Percentiles rank a stretch among this genome's conserved stretches.
These are phyloP conservation scores for Agapornis roseicollis DNA, from an alignment of 2,113 vertebrate genomes.

Conservation along the genomic window DNA sequence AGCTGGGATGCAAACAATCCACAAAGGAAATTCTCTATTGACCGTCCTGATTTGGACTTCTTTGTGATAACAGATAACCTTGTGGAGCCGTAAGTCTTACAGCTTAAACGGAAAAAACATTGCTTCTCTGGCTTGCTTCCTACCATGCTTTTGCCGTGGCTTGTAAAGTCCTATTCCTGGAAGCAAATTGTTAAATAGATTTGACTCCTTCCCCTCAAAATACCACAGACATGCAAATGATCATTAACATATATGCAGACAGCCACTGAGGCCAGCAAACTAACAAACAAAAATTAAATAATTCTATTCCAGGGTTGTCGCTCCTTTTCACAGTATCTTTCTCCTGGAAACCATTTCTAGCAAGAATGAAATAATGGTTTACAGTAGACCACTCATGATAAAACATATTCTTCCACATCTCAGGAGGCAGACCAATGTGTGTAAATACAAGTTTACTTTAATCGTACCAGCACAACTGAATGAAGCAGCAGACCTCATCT, in stretches of 20 bases:
- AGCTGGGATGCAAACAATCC: conserved; percentile 23
- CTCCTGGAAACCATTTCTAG: conserved; percentile 66
- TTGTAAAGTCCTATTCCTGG: conserved; percentile 49
- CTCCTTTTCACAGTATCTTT: conserved; percentile 66
- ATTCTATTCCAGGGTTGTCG: conserved; percentile 34
- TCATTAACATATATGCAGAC: background rate
- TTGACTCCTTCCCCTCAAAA: conserved; percentile 48
- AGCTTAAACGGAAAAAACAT: background rate
- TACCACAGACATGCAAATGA: conserved; percentile 44
- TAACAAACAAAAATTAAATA: background rate
- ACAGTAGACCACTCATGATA: background rate
- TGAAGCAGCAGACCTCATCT: background rate
- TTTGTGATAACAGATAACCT: conserved; percentile 25
- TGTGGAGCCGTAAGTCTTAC: background rate
- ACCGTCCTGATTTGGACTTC: conserved; percentile 16
- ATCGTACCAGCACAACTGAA: background rate
- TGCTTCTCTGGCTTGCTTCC: conserved; percentile 23
- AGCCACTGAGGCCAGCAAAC: background rate
- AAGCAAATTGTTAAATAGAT: conserved; percentile 20
- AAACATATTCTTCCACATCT: background rate
- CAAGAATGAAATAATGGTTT: conserved; percentile 31
- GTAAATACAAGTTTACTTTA: background rate
- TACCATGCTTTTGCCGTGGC: conserved; percentile 35
- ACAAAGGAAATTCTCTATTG: conserved; percentile 31
- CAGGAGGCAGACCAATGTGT: background rate